phyloP scores from a whole-genome alignment of 2,797 vertebrate genomes.

The Channallabes apus region DNA sequence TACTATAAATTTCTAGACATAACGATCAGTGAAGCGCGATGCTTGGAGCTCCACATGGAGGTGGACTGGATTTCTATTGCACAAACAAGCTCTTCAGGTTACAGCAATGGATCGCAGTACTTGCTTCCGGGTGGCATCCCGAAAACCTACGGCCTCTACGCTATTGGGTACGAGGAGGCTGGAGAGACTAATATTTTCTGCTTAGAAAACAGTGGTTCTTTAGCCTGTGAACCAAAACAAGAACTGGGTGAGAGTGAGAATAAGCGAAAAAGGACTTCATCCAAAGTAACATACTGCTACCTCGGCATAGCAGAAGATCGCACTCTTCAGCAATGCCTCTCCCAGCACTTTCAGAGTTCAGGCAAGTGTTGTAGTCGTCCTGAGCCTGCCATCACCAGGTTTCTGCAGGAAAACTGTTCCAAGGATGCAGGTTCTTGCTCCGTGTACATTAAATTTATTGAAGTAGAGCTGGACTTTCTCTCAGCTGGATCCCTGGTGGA shows the following conservation, averaged over 20 bases:
- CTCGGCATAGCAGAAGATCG: conserved; percentile 93
- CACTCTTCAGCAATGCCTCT: conserved; percentile 93
- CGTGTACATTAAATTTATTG: conserved; percentile 96
- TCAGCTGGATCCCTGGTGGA: conserved; percentile 95
- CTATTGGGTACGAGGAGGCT: conserved; percentile 84
- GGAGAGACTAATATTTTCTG: conserved; percentile 36
- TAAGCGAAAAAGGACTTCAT: conserved; percentile 59
- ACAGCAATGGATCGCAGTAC: conserved; percentile 86
- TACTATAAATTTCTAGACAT: conserved; percentile 98
- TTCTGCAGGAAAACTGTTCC: conserved; percentile 91
- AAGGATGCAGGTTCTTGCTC: conserved; percentile 69
- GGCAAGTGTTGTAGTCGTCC: conserved; percentile 84
- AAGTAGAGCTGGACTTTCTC: conserved; percentile 99
- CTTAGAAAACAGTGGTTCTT: conserved; percentile 55
- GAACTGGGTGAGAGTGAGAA: conserved; percentile 49
- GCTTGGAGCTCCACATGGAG: conserved; percentile 96
- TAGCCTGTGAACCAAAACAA: conserved; percentile 55
- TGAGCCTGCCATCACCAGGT: conserved; percentile 85
- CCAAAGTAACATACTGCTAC: conserved; percentile 91
- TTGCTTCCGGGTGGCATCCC: conserved; percentile 92
- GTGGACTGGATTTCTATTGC: conserved; percentile 94
- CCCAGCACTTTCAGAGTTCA: conserved; percentile 94
- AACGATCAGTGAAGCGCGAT: conserved; percentile 94
- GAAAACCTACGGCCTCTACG: conserved; percentile 92
- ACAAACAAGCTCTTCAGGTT: conserved; percentile 81